Base-by-base conservation (phyloP, 2,888 invertebrate genomes). In the Luffia ferchaultella region DNA sequence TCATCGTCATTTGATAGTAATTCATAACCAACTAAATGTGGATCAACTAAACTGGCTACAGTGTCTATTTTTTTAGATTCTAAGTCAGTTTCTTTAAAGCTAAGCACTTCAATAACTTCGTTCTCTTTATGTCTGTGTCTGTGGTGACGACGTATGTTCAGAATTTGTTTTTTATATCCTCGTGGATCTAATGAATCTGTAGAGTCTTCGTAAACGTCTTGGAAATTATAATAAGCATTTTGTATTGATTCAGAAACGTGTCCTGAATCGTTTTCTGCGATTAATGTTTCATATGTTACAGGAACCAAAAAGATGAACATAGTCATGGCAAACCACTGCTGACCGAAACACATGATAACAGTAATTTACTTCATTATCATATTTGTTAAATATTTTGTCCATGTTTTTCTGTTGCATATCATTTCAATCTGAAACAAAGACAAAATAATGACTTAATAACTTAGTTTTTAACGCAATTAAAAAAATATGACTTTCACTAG, bases 241-340 rank as follows among this genome's bases (percentile, higher is more conserved):
- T 30, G 30, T 30, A 30, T 30, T 7, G 30, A 30, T 30, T 30
- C 30, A 30, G 30, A 30, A 3, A 30, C 30, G 12, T 30, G 30
- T 30, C 12, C 30, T 12, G 12, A 30, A 30, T 30, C 30, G 12
- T 30, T 30, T 30, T 30, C 5, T 30, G 3, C 30, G 30, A 7
- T 12, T 30, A 12, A 3, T 30, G 30, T 30, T 12, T 30, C 30
- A 12, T 30, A 7, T 3, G 30, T 30, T 7, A 30, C 30, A 30
- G 30, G 30, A 30, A 30, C 3, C 3, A 12, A 5, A n/a, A 42
- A 5, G 5, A 42, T 42, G 7, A 80, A 68, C 59, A 71, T 64
- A 57, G 62, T 63, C 60, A n/a, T 16, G n/a, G 73, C 68, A 67
- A 76, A 68, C 80, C 78, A 78, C 63, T 62, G 60, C 60, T 63